Conservation (phyloP, 2,113 vertebrate genomes). For the Pelobates fuscus region DNA sequence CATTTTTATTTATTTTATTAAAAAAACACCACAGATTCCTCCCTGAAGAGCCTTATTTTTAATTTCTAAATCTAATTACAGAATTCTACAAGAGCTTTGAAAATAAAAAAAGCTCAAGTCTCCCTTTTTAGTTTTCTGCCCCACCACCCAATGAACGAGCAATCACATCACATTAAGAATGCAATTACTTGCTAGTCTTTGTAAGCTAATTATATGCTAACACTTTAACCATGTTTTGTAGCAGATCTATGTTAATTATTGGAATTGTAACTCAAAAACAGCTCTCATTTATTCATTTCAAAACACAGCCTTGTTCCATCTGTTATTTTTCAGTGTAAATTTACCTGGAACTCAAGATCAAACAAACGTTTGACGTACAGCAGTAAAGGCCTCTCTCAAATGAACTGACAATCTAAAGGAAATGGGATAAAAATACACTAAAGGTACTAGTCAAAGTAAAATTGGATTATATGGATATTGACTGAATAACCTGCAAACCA, state of each 20-base stretch:
- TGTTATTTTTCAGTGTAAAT: neutral
- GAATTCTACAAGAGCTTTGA: slow-evolving; percentile 12
- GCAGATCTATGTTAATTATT: slow-evolving; percentile 41
- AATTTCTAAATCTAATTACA: slow-evolving; percentile 34
- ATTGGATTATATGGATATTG: no score
- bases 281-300: neutral
- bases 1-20: no score
- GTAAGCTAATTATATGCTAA: slow-evolving; percentile 62
- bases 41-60: no score
- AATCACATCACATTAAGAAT: slow-evolving; percentile 64
- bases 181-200: slow-evolving; percentile 68
- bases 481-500: no score
- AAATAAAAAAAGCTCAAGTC: slow-evolving; percentile 11
- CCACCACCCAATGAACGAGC: slow-evolving; percentile 52
- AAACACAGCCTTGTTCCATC: neutral
- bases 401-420: no score
- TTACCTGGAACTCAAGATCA: neutral
- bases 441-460: no score
- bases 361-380: no score
- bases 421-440: no score
- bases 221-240: slow-evolving; percentile 53
- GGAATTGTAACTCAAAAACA: neutral
- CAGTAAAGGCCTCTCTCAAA: no score
- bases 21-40: no score
- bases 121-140: slow-evolving; percentile 28